Evolutionary conservation across 2,797 vertebrate species (phyloP), one percentile per base, ranked within the genome.

Genomic region (Phaenicophaeus curvirostris): DNA sequence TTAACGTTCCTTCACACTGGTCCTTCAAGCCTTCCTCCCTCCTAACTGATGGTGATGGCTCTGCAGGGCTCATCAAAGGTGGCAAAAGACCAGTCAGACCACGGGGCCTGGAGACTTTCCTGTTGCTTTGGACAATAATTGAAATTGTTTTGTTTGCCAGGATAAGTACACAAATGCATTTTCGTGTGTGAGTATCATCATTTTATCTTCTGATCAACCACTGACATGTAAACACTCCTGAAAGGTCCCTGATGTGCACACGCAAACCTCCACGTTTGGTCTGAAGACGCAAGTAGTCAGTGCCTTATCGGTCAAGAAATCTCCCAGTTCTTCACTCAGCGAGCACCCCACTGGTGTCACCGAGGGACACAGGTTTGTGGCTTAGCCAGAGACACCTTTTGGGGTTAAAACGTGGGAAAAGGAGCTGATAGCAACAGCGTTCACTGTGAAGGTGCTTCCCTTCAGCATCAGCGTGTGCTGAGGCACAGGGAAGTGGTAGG

Each of bases 401-500:
- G 12, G 37, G 11, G 65, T 28, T 27, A 39, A 41, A 41, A 1
- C 13, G 14, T 7, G 68, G 13, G 39, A 83, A 81, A 65, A 15
- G 39, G 58, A 58, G 69, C 54, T 5, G 62, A 75, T 27, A 68
- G 39, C 41, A 84, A 54, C 54, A 15, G 8, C 0, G 3, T 9
- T 66, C 8, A 2, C 6, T 44, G 27, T 18, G 42, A 33, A 11
- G 16, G 53, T 24, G 15, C 17, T 66, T 83, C 50, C 0, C 15
- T 21, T 4, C 18, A 53, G 54, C 61, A 44, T 15, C 74, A 61
- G 55, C 1, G 4, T 0, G 37, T 15, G 55, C 41, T 4, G 37
- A 74, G 61, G n/a, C 23, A 11, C 17, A 8, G 17, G 58, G 11
- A 9, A 11, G 33, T 0, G 13, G 41, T 0, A 5, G 20, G 33